These are phyloP conservation scores for Strix aluco DNA, from an alignment of 2,113 vertebrate genomes.

Conservation along the genomic window DNA sequence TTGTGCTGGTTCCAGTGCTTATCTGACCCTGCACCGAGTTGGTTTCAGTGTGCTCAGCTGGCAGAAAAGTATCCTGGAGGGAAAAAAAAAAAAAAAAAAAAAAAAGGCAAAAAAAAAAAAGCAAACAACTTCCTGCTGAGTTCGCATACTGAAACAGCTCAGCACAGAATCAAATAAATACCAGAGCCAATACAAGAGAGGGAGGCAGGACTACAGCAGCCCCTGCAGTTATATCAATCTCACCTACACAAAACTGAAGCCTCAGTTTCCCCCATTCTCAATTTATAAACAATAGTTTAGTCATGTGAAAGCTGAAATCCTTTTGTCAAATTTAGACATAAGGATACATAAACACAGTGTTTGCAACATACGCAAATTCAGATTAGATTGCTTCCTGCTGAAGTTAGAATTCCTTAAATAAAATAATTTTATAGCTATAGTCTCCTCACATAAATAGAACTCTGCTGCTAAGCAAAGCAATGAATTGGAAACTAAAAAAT, in stretches of 20 bases:
- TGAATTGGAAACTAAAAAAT: neutral
- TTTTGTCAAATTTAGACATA: neutral
- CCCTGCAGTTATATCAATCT: neutral
- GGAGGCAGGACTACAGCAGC: neutral
- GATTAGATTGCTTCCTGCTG: neutral
- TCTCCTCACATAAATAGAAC: neutral
- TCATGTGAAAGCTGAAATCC: neutral
- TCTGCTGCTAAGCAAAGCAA: slow-evolving; percentile 1
- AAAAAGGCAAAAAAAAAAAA: neutral
- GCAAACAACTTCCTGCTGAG: slow-evolving; percentile 43
- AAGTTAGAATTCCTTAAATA: slow-evolving; percentile 8
- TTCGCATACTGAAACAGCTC: neutral
- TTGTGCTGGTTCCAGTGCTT: neutral
- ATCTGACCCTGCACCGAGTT: neutral
- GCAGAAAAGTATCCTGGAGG: neutral
- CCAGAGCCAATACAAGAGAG: neutral
- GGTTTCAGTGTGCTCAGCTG: slow-evolving; percentile 11
- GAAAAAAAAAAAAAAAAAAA: neutral
- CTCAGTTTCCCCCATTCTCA: neutral
- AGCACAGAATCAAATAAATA: neutral
- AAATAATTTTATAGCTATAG: neutral
- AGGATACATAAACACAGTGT: neutral
- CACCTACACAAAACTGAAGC: neutral
- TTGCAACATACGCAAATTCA: neutral
- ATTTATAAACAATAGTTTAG: neutral